A percentile compares a stretch with the other conserved stretches of the same genome.
phyloP scores from a whole-genome alignment of 2,888 invertebrate genomes.

The Oscheius onirici region DNA sequence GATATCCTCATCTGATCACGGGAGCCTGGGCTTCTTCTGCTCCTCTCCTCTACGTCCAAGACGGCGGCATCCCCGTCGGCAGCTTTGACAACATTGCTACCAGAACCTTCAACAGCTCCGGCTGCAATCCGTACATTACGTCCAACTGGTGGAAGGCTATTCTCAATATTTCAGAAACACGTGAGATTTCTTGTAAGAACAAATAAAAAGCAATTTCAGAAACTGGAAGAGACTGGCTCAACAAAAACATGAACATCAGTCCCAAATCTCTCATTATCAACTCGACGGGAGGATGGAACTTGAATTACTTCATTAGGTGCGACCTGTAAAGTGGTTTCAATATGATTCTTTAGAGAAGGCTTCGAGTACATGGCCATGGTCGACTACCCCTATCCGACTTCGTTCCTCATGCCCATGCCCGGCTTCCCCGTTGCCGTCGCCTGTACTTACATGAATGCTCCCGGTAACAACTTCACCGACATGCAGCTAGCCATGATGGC shows the following conservation, averaged over 20 bases:
- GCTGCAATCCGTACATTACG: conserved; percentile 79
- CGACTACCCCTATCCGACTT: conserved; percentile 89
- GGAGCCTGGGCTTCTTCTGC: conserved; percentile 94
- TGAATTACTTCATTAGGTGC: conserved; percentile 15
- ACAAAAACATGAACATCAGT: conserved; percentile 82
- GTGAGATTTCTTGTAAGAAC: conserved; percentile 72
- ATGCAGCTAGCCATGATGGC: conserved; percentile 43
- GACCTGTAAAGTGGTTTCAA: not conserved
- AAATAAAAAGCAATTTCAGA: conserved; percentile 72
- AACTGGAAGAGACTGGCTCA: conserved; percentile 80
- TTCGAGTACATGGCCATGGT: conserved; percentile 85
- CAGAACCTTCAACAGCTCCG: conserved; percentile 64
- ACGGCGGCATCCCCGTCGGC: conserved; percentile 50
- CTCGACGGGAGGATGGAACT: conserved; percentile 44
- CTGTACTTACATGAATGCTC: conserved; percentile 14
- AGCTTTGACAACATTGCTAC: conserved; percentile 78
- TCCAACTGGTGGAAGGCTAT: conserved; percentile 83
- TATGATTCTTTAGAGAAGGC: conserved; percentile 34
- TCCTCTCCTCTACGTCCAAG: conserved; percentile 87
- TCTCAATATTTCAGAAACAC: conserved; percentile 74
- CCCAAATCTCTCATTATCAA: conserved; percentile 58
- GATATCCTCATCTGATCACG: conserved; percentile 87
- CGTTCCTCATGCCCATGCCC: conserved; percentile 83
- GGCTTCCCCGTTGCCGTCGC: conserved; percentile 82
- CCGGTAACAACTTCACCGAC: conserved; percentile 40